Conservation (phyloP, 2,113 vertebrate genomes). For the Scopus umbretta region DNA sequence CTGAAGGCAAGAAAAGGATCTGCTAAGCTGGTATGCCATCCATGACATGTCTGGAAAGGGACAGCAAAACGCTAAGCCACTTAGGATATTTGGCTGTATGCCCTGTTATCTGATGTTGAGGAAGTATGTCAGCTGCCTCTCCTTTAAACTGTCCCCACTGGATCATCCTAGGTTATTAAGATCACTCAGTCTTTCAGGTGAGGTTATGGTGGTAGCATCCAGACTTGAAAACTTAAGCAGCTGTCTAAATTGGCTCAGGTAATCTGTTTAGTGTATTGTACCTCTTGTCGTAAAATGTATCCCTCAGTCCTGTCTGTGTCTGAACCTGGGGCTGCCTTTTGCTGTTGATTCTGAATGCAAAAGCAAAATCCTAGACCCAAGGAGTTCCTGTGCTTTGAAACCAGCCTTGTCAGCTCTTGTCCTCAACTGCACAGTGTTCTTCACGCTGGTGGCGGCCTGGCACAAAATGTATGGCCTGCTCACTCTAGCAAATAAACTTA, state of each 20-base stretch:
- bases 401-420: neutral
- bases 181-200: neutral
- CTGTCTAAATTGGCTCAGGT: neutral
- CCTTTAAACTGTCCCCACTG: neutral
- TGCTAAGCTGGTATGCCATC: neutral
- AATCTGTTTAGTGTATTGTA: neutral
- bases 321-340: neutral
- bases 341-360: neutral
- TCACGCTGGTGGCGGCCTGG: neutral
- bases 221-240: neutral
- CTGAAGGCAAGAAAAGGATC: neutral
- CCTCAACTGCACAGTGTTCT: neutral
- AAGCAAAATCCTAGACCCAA: neutral
- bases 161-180: neutral
- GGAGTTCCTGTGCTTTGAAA: neutral
- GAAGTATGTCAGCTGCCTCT: neutral
- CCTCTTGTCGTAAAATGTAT: neutral
- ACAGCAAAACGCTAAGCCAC: neutral
- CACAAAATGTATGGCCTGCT: neutral
- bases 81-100: neutral
- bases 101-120: neutral
- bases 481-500: neutral
- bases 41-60: neutral
- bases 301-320: rapidly evolving
- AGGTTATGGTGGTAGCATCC: neutral